Base-by-base conservation (phyloP, 1,140 invertebrate genomes). In the Drosophila santomea region DNA sequence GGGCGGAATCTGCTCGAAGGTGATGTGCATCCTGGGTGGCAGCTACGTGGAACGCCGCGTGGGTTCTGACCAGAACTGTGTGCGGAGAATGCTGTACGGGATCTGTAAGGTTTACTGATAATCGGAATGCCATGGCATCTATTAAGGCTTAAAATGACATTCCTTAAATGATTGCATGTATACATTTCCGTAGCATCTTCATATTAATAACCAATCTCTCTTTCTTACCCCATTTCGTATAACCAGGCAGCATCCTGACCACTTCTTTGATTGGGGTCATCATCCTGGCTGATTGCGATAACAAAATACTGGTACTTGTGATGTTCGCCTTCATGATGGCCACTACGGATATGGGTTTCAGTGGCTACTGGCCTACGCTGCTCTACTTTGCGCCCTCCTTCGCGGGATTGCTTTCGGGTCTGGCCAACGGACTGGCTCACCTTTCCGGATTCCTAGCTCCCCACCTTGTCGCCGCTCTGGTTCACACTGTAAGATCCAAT, bases 321-420 rank as follows among this genome's bases (percentile, higher is more conserved):
- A 77, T 91, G 45, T 83, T 63, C 28, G 50, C 80, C 2, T 28
- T 90, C 4, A 3, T 92, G 47, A 86, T 90, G n/a, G 39, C 45
- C 15, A 51, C 62, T 12, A 67, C 79, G 1, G 91, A 92, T 60
- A 50, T 92, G 50, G 78, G 67, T 28, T 92, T 92, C 45, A 83
- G 77, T 48, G 74, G 56, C 20, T 92, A 92, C 56, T 92, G 91
- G 91, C 80, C 88, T 5, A 90, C 80, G 35, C 54, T 91, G 14
- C 60, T 92, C 7, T 89, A 86, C 36, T 80, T 92, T 43, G 91
- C 88, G 11, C 91, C 91, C 8, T 80, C 91, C 0, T 92, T 80
- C 75, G 76, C 91, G 0, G 91, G 91, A 1, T 47, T 92, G 1
- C 55, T 92, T 6, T 80, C 88, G 2, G 91, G 91, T 1, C 25